Percentiles rank a stretch among this genome's conserved stretches.
Evolutionary conservation across 1,140 invertebrate species (phyloP).

Genomic region (Drosophila subobscura): DNA sequence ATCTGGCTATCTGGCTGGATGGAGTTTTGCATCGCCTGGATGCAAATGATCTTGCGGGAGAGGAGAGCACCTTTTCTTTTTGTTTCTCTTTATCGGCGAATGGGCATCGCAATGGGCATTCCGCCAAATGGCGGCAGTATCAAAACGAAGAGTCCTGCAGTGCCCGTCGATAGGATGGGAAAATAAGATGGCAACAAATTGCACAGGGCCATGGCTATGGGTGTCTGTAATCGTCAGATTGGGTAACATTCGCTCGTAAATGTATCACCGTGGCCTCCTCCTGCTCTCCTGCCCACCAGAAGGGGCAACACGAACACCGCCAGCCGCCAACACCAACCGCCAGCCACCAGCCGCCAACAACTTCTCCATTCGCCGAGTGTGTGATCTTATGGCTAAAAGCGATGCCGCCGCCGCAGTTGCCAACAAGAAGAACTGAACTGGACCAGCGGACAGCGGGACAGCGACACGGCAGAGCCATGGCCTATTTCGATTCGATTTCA

Average conservation of each 20-base stretch:
- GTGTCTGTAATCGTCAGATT: constrained; percentile 70
- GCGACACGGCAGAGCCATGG: constrained; percentile 30
- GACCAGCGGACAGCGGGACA: constrained; percentile 10
- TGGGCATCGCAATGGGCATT: constrained; percentile 29
- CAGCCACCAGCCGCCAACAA: neutral
- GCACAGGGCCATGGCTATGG: constrained; percentile 49
- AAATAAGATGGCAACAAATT: constrained; percentile 73
- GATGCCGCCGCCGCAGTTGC: constrained; percentile 31
- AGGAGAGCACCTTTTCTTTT: neutral
- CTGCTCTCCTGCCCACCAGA: too few species aligned
- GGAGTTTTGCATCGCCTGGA: neutral
- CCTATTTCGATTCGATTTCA: constrained; percentile 48
- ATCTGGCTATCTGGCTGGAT: constrained; percentile 7
- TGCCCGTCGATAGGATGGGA: constrained; percentile 61
- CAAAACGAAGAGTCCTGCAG: constrained; percentile 74
- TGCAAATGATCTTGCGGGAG: constrained; percentile 30
- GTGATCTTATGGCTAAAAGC: constrained; percentile 19
- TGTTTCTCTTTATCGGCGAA: constrained; percentile 44
- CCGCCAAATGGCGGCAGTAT: constrained; percentile 52
- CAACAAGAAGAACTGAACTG: constrained; percentile 36
- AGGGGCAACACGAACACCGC: neutral
- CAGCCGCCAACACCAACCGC: too few species aligned
- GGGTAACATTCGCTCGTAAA: constrained; percentile 70
- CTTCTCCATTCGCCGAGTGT: neutral
- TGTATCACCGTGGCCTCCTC: constrained; percentile 50